Conservation (phyloP, 2,797 vertebrate species). For the Paramormyrops hopkinsi region DNA sequence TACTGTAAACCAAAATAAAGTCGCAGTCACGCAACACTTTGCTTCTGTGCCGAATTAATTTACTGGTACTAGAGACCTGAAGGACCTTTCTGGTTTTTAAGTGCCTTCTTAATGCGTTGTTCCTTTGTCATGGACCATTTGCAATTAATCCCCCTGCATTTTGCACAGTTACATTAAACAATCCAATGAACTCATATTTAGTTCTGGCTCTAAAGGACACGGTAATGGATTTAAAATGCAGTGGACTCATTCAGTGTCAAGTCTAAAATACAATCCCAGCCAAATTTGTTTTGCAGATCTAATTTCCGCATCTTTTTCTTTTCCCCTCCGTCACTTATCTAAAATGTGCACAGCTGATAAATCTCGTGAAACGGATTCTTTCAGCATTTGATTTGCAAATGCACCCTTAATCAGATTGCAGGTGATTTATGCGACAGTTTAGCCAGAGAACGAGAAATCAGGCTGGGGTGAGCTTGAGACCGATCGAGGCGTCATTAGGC, state of each 20-base stretch:
- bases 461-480: not conserved
- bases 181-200: constrained; percentile 68
- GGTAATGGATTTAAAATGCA: constrained; percentile 67
- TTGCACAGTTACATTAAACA: constrained; percentile 71
- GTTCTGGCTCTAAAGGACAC: constrained; percentile 54
- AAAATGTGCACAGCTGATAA: constrained; percentile 27
- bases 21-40: constrained; percentile 26
- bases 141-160: constrained; percentile 68
- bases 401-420: constrained; percentile 16
- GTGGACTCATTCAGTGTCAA: constrained; percentile 40
- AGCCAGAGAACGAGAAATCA: not conserved
- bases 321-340: constrained; percentile 21
- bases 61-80: constrained; percentile 53
- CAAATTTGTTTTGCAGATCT: constrained; percentile 21
- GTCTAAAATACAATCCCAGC: constrained; percentile 49
- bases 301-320: not conserved
- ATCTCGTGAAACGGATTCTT: constrained; percentile 5
- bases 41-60: constrained; percentile 56
- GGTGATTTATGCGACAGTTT: not conserved
- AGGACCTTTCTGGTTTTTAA: constrained; percentile 61
- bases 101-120: constrained; percentile 59
- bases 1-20: constrained; percentile 15
- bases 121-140: constrained; percentile 56
- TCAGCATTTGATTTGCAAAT: constrained; percentile 14
- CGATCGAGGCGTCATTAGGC: not conserved